phyloP scores from a whole-genome alignment of 1,140 invertebrate species.

The Scaptodrosophila lebanonensis region DNA sequence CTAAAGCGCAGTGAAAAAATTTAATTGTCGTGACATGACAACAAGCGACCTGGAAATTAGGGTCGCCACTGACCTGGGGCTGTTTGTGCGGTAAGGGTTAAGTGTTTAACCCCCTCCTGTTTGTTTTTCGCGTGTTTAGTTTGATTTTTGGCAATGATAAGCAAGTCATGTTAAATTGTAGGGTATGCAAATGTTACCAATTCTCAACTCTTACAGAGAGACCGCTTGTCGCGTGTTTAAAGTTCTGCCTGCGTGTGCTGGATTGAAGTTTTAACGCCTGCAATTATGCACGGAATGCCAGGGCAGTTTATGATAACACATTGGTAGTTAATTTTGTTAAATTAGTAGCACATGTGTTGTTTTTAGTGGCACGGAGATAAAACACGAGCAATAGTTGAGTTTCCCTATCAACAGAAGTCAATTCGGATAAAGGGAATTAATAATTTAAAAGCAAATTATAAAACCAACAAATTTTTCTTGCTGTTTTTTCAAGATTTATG shows the following conservation, averaged over 20 bases:
- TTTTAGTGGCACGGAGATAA: conserved; percentile 36
- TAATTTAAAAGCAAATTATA: too few species aligned
- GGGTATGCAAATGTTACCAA: conserved; percentile 64
- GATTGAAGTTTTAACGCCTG: conserved; percentile 46
- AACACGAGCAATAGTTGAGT: too few species aligned
- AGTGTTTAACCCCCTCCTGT: conserved; percentile 4
- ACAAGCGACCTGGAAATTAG: conserved; percentile 64
- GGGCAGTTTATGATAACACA: conserved; percentile 61
- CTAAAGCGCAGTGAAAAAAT: conserved; percentile 64
- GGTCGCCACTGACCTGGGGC: conserved; percentile 40
- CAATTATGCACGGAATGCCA: conserved; percentile 48
- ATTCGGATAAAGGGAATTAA: too few species aligned
- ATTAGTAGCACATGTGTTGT: conserved; percentile 16
- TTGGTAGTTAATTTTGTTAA: conserved; percentile 41
- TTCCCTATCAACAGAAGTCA: too few species aligned
- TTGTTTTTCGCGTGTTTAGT: conserved; percentile 47
- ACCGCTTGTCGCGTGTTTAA: conserved; percentile 54
- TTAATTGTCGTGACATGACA: conserved; percentile 73
- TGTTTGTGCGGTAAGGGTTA: conserved; percentile 21
- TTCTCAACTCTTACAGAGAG: too few species aligned
- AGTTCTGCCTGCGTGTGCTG: conserved; percentile 21
- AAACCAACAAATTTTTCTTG: too few species aligned
- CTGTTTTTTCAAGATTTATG: too few species aligned
- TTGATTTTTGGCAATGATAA: conserved; percentile 66
- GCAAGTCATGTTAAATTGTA: conserved; percentile 48